A percentile compares a stretch with the other conserved stretches of the same genome.
Conservation (phyloP, 2,113 vertebrate species). For the Mastomys coucha region DNA sequence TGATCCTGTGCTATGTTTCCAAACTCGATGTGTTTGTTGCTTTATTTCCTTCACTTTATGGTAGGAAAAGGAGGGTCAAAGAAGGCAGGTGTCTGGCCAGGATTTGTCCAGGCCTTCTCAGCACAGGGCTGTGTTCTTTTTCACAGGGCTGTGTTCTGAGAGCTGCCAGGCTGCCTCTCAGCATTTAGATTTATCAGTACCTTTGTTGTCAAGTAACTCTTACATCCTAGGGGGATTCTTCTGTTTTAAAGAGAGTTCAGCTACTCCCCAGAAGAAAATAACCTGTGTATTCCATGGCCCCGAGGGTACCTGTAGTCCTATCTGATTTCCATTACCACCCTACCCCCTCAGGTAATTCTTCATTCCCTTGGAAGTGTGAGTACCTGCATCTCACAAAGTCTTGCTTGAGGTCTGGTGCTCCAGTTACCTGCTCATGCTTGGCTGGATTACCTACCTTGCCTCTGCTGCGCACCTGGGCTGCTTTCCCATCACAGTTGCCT, state of each 20-base stretch:
- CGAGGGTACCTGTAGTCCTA: conserved; percentile 51
- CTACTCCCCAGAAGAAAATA: conserved; percentile 60
- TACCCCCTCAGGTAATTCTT: conserved; percentile 49
- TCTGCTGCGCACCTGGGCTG: conserved; percentile 72
- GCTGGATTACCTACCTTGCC: conserved; percentile 72
- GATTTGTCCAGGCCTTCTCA: conserved; percentile 4
- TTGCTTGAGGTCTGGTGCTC: conserved; percentile 66
- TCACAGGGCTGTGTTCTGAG: background rate
- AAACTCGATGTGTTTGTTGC: background rate
- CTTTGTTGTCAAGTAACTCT: conserved; percentile 50
- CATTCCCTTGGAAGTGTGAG: conserved; percentile 67
- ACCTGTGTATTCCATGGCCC: conserved; percentile 38
- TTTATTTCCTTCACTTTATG: background rate
- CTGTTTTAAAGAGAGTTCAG: conserved; percentile 61
- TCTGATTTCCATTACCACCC: conserved; percentile 48
- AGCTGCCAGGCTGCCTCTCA: conserved; percentile 18
- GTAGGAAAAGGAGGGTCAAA: conserved; percentile 8
- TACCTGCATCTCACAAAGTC: conserved; percentile 47
- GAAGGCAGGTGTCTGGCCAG: background rate
- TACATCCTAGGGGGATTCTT: conserved; percentile 65
- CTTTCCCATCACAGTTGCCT: conserved; percentile 54
- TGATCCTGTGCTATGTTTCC: background rate
- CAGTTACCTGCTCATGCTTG: conserved; percentile 76
- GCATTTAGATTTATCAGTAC: conserved; percentile 35
- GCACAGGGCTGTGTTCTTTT: background rate